phyloP scores from a whole-genome alignment of 2,797 vertebrate species.

The Sebastiscus albofasciatus region DNA sequence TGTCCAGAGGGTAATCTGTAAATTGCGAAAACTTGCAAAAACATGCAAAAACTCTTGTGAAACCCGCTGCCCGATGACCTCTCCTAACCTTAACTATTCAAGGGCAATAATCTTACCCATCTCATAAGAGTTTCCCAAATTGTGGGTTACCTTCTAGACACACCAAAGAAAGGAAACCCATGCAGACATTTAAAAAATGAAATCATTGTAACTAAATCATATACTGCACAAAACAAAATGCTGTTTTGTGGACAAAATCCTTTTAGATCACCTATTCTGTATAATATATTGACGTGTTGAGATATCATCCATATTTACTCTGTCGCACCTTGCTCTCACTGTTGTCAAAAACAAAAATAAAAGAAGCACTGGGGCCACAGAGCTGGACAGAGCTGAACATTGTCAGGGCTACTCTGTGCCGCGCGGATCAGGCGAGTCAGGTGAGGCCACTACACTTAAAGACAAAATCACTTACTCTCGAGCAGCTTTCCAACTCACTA shows the following conservation, averaged over 20 bases:
- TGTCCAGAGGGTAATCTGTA: too few species aligned
- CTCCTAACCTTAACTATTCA: too few species aligned
- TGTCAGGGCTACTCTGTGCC: not conserved
- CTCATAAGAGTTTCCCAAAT: too few species aligned
- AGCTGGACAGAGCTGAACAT: not conserved
- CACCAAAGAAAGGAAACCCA: not conserved
- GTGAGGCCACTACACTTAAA: not conserved
- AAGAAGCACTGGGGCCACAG: not conserved
- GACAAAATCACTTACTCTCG: constrained; percentile 37
- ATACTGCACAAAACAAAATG: not conserved
- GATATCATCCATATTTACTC: not conserved
- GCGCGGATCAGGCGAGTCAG: not conserved
- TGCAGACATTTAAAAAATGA: not conserved
- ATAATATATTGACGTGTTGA: not conserved
- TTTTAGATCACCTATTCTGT: not conserved
- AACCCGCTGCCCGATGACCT: too few species aligned
- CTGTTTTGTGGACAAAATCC: not conserved
- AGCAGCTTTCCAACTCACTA: constrained; percentile 39
- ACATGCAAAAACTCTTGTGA: too few species aligned
- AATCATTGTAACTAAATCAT: not conserved
- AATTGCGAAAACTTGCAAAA: too few species aligned
- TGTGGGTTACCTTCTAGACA: too few species aligned
- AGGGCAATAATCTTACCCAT: too few species aligned
- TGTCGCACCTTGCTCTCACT: not conserved
- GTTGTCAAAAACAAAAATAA: not conserved